These are phyloP conservation scores for Stegana nigrithorax DNA, from an alignment of 2,888 invertebrate species.

Conservation along the genomic window DNA sequence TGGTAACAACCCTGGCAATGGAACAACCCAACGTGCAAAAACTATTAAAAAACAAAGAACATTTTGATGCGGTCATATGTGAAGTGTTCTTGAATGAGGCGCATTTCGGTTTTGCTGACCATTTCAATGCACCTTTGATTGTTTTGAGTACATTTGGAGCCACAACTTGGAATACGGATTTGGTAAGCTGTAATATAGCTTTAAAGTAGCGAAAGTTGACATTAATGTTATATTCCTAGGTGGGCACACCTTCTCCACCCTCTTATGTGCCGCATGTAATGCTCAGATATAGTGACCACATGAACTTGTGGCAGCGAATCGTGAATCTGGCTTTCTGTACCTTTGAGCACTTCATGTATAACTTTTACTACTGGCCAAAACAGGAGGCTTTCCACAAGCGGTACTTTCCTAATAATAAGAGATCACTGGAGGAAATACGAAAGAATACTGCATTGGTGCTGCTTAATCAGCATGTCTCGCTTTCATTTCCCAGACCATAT, in stretches of 20 bases:
- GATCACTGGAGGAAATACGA: slow-evolving; percentile 38
- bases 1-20: slow-evolving; percentile 37
- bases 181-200: slow-evolving; percentile 46
- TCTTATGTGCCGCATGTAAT: slow-evolving; percentile 51
- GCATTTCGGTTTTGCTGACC: slow-evolving; percentile 57
- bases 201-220: slow-evolving; percentile 56
- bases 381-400: slow-evolving; percentile 46
- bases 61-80: slow-evolving; percentile 65
- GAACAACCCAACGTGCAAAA: slow-evolving; percentile 42
- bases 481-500: slow-evolving; percentile 53
- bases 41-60: slow-evolving; percentile 59
- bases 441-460: slow-evolving; percentile 50
- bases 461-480: slow-evolving; percentile 54
- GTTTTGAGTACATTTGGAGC: slow-evolving; percentile 47
- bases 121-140: slow-evolving; percentile 55
- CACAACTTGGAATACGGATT: slow-evolving; percentile 47
- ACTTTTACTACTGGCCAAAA: slow-evolving; percentile 44
- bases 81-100: slow-evolving; percentile 65
- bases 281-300: slow-evolving; percentile 49
- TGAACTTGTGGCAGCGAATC: slow-evolving; percentile 58
- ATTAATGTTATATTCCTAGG: slow-evolving; percentile 19
- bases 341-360: slow-evolving; percentile 39
- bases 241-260: slow-evolving; percentile 45
- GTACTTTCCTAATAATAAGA: slow-evolving; percentile 43
- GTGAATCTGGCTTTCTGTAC: slow-evolving; percentile 46